Evolutionary conservation across 2,797 vertebrate species (phyloP), one percentile per base, ranked within the genome.

Genomic region (Bucorvus abyssinicus): DNA sequence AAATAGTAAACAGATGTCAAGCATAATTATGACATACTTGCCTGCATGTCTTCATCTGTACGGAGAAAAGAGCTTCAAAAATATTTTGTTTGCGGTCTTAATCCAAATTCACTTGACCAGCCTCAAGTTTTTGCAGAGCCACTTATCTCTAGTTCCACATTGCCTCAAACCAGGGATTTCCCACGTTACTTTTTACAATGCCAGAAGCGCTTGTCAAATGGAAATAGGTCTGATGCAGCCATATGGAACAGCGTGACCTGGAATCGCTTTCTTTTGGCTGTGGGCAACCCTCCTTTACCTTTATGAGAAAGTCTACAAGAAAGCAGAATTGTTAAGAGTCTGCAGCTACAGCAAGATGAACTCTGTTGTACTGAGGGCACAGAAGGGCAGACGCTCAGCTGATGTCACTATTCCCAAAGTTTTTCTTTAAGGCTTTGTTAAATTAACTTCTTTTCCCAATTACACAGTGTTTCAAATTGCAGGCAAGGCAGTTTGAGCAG

Each of bases 151-250:
- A 81, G 92, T 89, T 95, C 95, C 12, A 23, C 68, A 42, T 95
- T 93, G 93, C 87, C 80, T 94, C 86, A 93, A 84, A 94, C 81
- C 93, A 92, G 89, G 93, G 88, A 92, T 94, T 96, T 95, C 88
- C 88, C 63, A 30, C 79, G 91, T 92, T 94, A 38, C 65, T 92
- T 95, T 86, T 93, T 77, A 67, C 56, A 92, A 74, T 6, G 71
- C 86, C 91, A 95, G 91, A 85, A 97, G 83, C 29, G 20, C 84
- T 92, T 65, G 52, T 88, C 73, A 80, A 50, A 94, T 81, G 59
- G 77, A 91, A 96, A 69, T 68, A 84, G 70, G 74, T 90, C 88
- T 93, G 77, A 89, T 79, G 57, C 57, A 92, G 77, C 57, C 65
- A 20, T 73, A 60, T 47, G 42, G 73, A 94, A 74, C 57, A 92